Base-by-base conservation (phyloP, 2,888 invertebrate species). In the Leptothorax acervorum region DNA sequence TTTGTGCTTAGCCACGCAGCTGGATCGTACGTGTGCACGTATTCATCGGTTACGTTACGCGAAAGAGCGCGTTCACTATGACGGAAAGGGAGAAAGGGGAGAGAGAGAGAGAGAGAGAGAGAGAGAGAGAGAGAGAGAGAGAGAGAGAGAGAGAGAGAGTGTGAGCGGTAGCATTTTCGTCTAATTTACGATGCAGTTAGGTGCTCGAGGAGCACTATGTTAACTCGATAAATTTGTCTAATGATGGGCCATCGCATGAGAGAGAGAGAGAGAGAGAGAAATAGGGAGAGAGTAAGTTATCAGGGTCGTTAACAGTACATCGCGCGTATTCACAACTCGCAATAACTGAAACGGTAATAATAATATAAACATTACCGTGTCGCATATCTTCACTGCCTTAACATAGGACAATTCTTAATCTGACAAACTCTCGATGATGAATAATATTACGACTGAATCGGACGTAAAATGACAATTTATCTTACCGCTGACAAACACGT, bases 201-300 rank as follows among this genome's bases (percentile, higher is more conserved):
- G 31, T 28, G 51, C 62, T 57, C 28, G 39, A 11, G 45, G 42
- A 83, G 73, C 70, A 53, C 63, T 48, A 81, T 31, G 45, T 6
- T 85, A 87, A 88, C 82, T 85, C 83, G 83, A 88, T 85, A 87
- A 87, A 85, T 85, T 87, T 63, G 75, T 83, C 73, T 48, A 75
- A 82, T 68, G 75, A 79, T 75, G 87, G 65, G 39, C 55, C 23
- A 60, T 79, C 60, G 48, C 6, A 23, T 35, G 35, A 35, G 35
- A 35, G 35, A 35, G 42, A 42, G 63, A 39, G 23, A 0, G 65
- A 65, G 23, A 42, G 45, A 45, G 15, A 9, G 8, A 4, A 18
- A 4, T 42, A 42, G 28, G 1, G 42, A 15, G 28, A 45, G 28
- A 31, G 28, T 0, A 28, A 48, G 31, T 68, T 60, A 71, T 70